phyloP scores from a whole-genome alignment of 2,113 vertebrate genomes.

The Paralichthys olivaceus region DNA sequence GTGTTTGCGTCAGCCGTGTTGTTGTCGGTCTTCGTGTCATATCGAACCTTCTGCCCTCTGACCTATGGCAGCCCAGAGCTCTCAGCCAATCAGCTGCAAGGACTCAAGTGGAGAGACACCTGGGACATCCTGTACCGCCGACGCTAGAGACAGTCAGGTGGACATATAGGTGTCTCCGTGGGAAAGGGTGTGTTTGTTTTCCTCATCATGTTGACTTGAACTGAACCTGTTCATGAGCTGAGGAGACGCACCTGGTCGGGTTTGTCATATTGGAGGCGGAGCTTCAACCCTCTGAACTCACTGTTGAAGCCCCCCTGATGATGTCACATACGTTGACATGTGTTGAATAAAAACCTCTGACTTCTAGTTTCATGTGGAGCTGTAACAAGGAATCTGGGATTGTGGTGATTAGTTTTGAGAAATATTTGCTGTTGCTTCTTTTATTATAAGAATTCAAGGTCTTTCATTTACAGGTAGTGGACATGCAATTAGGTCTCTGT shows the following conservation, averaged over 20 bases:
- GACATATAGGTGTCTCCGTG: neutral
- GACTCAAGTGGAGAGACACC: conserved; percentile 66
- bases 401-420: too few species aligned
- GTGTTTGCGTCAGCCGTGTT: conserved; percentile 15
- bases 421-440: too few species aligned
- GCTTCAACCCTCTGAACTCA: neutral
- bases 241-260: neutral
- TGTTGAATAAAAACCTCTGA: neutral
- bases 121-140: conserved; percentile 77
- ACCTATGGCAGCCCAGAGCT: conserved; percentile 76
- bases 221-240: neutral
- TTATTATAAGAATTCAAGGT: too few species aligned
- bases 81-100: conserved; percentile 68
- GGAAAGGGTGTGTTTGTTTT: neutral
- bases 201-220: neutral
- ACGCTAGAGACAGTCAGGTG: conserved; percentile 25
- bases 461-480: too few species aligned
- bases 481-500: too few species aligned
- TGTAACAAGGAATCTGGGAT: too few species aligned
- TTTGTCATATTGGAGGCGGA: neutral
- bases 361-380: too few species aligned
- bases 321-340: neutral
- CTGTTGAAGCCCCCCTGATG: neutral
- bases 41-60: conserved; percentile 67
- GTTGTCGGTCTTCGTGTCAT: conserved; percentile 53